Conservation (phyloP, 2,888 invertebrate species). For the Cataglyphis livida region DNA sequence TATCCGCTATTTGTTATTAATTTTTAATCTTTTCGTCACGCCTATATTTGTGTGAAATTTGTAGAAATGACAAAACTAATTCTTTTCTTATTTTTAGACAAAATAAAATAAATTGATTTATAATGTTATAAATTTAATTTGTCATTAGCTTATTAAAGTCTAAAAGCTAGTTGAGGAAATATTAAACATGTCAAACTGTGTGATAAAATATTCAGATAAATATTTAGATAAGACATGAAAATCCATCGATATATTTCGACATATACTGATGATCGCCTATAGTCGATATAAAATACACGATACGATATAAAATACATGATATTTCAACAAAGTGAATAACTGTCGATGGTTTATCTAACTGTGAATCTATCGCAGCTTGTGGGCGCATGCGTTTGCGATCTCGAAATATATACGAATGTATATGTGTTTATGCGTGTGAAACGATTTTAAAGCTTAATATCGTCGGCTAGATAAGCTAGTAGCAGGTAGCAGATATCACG, state of each 20-base stretch:
- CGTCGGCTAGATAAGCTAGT: conserved; percentile 72
- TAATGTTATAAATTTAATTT: background rate
- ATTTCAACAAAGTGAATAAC: conserved; percentile 69
- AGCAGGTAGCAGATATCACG: conserved; percentile 82
- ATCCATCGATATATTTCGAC: conserved; percentile 40
- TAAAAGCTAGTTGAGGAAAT: background rate
- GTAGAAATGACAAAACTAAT: conserved; percentile 17
- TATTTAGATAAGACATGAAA: background rate
- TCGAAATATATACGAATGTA: conserved; percentile 14
- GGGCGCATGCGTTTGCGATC: background rate
- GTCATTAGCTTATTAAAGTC: background rate
- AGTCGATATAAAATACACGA: conserved; percentile 55
- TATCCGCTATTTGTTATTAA: conserved; percentile 24
- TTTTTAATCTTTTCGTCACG: conserved; percentile 19
- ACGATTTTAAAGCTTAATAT: conserved; percentile 64
- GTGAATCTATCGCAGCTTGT: conserved; percentile 51
- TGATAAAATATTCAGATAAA: background rate
- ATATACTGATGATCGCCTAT: conserved; percentile 52
- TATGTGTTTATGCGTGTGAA: conserved; percentile 60
- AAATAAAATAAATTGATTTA: background rate
- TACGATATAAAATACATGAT: conserved; percentile 49
- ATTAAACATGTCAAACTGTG: background rate
- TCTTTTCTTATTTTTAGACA: background rate
- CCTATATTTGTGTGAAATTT: conserved; percentile 4
- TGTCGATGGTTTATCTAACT: conserved; percentile 62